Percentiles rank a stretch among this genome's conserved stretches.
These are phyloP conservation scores for Drosophila busckii DNA, from an alignment of 1,140 invertebrate genomes.

Conservation along the genomic window DNA sequence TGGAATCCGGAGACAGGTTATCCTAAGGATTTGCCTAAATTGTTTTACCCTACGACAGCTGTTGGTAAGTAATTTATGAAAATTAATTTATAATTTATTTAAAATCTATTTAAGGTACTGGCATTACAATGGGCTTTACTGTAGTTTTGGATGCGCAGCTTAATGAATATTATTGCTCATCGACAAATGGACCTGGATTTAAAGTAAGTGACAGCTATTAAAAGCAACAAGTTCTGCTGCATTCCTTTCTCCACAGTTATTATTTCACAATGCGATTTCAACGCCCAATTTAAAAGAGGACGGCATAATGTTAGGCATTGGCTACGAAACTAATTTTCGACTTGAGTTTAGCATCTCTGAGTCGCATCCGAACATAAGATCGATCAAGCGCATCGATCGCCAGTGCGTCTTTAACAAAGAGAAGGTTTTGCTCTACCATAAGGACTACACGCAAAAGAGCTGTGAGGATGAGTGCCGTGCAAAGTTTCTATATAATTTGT, in stretches of 20 bases:
- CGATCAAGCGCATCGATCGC: conserved; percentile 82
- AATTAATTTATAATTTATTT: background rate
- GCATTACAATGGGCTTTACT: conserved; percentile 84
- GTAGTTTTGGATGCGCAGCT: conserved; percentile 85
- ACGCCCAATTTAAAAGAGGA: conserved; percentile 86
- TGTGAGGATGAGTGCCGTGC: conserved; percentile 86
- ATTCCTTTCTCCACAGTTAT: conserved; percentile 28
- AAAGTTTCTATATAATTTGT: conserved; percentile 82
- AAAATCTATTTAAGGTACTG: conserved; percentile 80
- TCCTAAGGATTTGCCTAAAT: conserved; percentile 79
- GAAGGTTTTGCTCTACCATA: conserved; percentile 82
- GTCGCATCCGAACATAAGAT: conserved; percentile 81
- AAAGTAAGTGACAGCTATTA: conserved; percentile 81
- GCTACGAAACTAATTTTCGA: conserved; percentile 83
- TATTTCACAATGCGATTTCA: conserved; percentile 87
- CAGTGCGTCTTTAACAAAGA: conserved; percentile 87
- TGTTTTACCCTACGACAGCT: conserved; percentile 83
- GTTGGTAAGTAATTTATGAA: conserved; percentile 35
- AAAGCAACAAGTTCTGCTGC: background rate
- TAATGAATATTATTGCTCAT: conserved; percentile 88
- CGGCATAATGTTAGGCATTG: conserved; percentile 84
- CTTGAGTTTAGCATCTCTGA: conserved; percentile 84
- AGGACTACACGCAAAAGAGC: conserved; percentile 79
- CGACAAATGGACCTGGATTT: conserved; percentile 87
- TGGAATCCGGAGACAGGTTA: conserved; percentile 88